Percentiles rank a stretch among this genome's conserved stretches.
Conservation (phyloP, 1,140 invertebrate species). For the Magallana angulata region DNA sequence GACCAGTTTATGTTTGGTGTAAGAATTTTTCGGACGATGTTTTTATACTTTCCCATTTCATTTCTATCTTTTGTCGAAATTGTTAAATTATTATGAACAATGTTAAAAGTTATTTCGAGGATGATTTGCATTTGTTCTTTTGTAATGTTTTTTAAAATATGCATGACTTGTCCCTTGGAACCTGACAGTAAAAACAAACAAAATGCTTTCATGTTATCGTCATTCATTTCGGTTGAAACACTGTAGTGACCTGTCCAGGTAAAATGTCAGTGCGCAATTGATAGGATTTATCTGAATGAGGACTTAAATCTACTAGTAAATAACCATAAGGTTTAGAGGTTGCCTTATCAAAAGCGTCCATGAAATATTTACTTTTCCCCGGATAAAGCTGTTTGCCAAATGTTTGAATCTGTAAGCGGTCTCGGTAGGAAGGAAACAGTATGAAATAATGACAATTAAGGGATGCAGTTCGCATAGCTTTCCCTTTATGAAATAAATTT, state of each 20-base stretch:
- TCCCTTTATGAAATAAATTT: slow-evolving; percentile 53
- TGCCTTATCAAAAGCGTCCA: slow-evolving; percentile 43
- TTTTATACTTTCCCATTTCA: neutral
- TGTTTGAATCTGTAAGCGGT: slow-evolving; percentile 45
- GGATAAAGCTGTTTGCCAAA: slow-evolving; percentile 53
- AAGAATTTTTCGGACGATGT: neutral
- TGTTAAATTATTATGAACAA: neutral
- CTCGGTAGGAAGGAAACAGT: slow-evolving; percentile 45
- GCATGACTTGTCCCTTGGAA: neutral
- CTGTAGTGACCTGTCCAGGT: slow-evolving; percentile 35
- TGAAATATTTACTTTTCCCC: slow-evolving; percentile 48
- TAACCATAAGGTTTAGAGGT: slow-evolving; percentile 25
- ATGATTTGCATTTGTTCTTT: slow-evolving; percentile 16
- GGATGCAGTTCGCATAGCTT: slow-evolving; percentile 41
- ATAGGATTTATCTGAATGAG: slow-evolving; percentile 34
- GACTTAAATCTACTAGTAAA: slow-evolving; percentile 45
- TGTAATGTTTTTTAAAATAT: neutral
- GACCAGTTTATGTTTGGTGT: neutral
- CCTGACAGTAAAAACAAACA: neutral
- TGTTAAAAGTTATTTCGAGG: neutral
- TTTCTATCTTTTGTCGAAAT: neutral
- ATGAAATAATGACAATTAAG: slow-evolving; percentile 54
- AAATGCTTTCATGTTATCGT: neutral
- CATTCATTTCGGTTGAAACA: slow-evolving; percentile 41
- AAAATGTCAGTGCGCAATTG: slow-evolving; percentile 33